Base-by-base conservation (phyloP, 1,140 invertebrate genomes). In the Lanistes nyassanus region DNA sequence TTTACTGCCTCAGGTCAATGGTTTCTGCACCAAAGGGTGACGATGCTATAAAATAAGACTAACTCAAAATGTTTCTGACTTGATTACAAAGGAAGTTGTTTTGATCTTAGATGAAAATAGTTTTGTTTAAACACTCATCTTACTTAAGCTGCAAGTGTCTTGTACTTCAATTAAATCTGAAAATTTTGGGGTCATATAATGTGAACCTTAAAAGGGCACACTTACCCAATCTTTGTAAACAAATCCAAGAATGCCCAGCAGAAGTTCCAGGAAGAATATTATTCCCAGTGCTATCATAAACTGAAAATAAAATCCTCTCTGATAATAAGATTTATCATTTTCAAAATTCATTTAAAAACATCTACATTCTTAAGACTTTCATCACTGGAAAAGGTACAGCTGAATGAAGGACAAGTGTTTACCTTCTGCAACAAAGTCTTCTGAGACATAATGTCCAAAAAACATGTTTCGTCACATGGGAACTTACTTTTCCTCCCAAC, bases 171-270 rank as follows among this genome's bases (percentile, higher is more conserved):
- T n/a, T n/a, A n/a, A n/a, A n/a, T n/a, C n/a, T n/a, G n/a, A n/a
- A n/a, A n/a, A n/a, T n/a, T n/a, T n/a, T n/a, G n/a, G n/a, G n/a
- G n/a, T n/a, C n/a, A n/a, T n/a, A n/a, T n/a, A n/a, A n/a, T n/a
- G n/a, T n/a, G n/a, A n/a, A n/a, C n/a, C n/a, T n/a, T n/a, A n/a
- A 47, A 47, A 16, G 79, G 70, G 67, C 4, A 42, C 74, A 71
- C 92, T 93, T 91, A 97, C 96, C 95, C 95, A 98, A 86, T 98
- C 97, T 92, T 98, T 98, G 86, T 98, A 97, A 75, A 98, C 94
- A 90, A 98, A 98, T 75, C 95, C 95, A 81, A 98, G 90, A 78
- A 98, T 94, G 67, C 95, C 97, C 66, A 94, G 93, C 42, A 95
- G 94, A 90, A 98, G 93, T 91, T 99, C 97, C 74, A 95, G 91